These are phyloP conservation scores for Anolis sagrei DNA, from an alignment of 2,113 vertebrate genomes.

Conservation along the genomic window DNA sequence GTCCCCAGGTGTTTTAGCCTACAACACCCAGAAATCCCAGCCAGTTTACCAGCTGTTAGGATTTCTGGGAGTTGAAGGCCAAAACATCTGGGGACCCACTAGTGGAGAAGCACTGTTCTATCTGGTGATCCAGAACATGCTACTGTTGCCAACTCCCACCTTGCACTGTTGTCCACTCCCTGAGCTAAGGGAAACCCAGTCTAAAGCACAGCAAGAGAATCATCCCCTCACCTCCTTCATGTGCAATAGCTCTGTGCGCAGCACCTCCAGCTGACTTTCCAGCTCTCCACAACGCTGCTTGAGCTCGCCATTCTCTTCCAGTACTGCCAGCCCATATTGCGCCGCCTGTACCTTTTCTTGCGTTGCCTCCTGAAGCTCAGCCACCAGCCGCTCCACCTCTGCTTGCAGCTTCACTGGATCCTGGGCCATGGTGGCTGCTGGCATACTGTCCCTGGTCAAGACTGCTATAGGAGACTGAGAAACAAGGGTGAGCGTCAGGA, in stretches of 20 bases:
- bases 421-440: slow-evolving; percentile 9
- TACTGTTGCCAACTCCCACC: too few species aligned
- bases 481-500: too few species aligned
- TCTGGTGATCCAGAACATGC: too few species aligned
- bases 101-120: too few species aligned
- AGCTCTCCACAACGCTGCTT: slow-evolving; percentile 79
- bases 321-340: slow-evolving; percentile 83
- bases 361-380: slow-evolving; percentile 85
- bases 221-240: slow-evolving; percentile 78
- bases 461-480: neutral
- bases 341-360: slow-evolving; percentile 87
- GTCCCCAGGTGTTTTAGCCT: too few species aligned
- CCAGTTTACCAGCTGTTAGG: too few species aligned
- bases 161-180: too few species aligned
- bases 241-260: slow-evolving; percentile 79
- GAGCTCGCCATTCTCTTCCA: slow-evolving; percentile 83
- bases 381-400: slow-evolving; percentile 79
- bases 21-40: too few species aligned
- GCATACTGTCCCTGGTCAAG: neutral
- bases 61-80: too few species aligned
- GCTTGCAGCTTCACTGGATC: slow-evolving; percentile 66
- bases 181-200: neutral
- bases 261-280: slow-evolving; percentile 80
- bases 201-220: too few species aligned
- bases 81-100: too few species aligned